A percentile compares a stretch with the other conserved stretches of the same genome.
Evolutionary conservation across 2,888 invertebrate genomes (phyloP).

Genomic region (Standfussiana lucernea): DNA sequence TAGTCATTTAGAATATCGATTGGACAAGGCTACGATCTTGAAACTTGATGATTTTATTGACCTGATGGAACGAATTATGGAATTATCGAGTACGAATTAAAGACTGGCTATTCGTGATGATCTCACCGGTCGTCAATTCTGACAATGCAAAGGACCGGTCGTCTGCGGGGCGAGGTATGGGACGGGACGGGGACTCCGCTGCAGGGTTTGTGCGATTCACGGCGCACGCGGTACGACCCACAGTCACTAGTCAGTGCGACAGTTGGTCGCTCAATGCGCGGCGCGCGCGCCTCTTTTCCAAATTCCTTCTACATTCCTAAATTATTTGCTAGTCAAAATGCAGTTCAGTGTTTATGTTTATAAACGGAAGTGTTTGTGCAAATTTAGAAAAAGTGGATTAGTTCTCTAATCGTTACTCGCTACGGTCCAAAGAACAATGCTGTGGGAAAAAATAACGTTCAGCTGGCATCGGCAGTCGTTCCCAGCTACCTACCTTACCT

Average conservation of each 20-base stretch:
- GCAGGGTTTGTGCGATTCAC: conserved; percentile 88
- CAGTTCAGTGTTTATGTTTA: conserved; percentile 74
- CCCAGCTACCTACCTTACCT: conserved; percentile 89
- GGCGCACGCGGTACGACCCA: conserved; percentile 80
- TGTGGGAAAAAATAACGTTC: conserved; percentile 92
- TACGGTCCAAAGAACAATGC: conserved; percentile 90
- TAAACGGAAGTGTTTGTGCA: conserved; percentile 75
- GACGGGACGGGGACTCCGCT: conserved; percentile 81
- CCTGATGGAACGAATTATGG: conserved; percentile 68
- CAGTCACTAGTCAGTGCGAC: conserved; percentile 83
- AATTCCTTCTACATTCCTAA: conserved; percentile 80
- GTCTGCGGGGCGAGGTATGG: conserved; percentile 78
- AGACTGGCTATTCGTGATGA: conserved; percentile 84
- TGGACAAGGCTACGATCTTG: conserved; percentile 33
- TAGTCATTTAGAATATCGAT: conserved; percentile 28
- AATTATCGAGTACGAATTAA: conserved; percentile 80
- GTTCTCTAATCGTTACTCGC: conserved; percentile 80
- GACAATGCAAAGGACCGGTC: conserved; percentile 90
- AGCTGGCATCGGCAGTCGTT: conserved; percentile 90
- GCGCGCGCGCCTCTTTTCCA: conserved; percentile 85
- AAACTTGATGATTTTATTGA: conserved; percentile 59
- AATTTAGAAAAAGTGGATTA: conserved; percentile 79
- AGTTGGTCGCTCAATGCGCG: conserved; percentile 86
- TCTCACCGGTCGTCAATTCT: conserved; percentile 89
- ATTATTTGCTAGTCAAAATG: conserved; percentile 83